phyloP scores from a whole-genome alignment of 2,113 vertebrate genomes.

The Genyomyrus donnyi region DNA sequence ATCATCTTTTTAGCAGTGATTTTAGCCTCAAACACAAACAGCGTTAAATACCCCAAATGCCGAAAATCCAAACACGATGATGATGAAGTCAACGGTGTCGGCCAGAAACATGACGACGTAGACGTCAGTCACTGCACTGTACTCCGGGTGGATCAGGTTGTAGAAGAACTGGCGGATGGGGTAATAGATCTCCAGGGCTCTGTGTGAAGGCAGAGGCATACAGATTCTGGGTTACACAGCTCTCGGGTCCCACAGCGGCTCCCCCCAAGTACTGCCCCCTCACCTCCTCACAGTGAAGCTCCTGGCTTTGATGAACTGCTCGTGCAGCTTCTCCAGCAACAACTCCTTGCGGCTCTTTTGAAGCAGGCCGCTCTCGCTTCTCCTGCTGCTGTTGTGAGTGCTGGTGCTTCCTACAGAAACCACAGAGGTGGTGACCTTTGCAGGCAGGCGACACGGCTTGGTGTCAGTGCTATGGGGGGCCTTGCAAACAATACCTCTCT shows the following conservation, averaged over 20 bases:
- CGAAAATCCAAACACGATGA: conserved; percentile 95
- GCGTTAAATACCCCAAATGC: conserved; percentile 86
- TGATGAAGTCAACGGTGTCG: conserved; percentile 94
- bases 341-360: conserved; percentile 81
- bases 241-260: background rate
- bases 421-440: background rate
- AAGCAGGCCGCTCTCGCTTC: conserved; percentile 72
- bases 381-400: conserved; percentile 80
- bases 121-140: conserved; percentile 93
- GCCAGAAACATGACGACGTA: conserved; percentile 97
- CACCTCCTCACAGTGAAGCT: conserved; percentile 79
- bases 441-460: conserved; percentile 25
- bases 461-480: background rate
- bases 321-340: conserved; percentile 79
- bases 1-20: background rate
- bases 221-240: background rate
- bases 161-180: conserved; percentile 94
- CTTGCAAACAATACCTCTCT: conserved; percentile 65
- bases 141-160: conserved; percentile 92
- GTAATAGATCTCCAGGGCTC: conserved; percentile 79
- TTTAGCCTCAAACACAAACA: background rate
- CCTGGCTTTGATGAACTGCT: conserved; percentile 82
- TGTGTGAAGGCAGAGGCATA: conserved; percentile 34
- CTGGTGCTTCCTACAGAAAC: conserved; percentile 75
- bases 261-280: conserved; percentile 22